Evolutionary conservation across 2,888 invertebrate genomes (phyloP), one percentile per base, ranked within the genome.

Genomic region (Alsophila aescularia): DNA sequence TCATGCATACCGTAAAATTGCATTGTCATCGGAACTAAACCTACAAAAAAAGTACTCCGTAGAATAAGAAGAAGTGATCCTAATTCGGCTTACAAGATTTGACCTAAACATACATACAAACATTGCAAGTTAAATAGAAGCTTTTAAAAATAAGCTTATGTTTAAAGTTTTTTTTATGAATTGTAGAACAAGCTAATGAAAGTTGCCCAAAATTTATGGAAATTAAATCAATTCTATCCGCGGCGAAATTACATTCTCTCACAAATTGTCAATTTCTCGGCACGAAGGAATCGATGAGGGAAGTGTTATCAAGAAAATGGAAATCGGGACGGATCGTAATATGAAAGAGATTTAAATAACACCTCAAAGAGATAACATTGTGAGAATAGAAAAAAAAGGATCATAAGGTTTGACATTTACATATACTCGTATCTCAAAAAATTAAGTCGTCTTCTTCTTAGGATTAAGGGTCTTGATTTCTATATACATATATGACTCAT

Each of bases 201-300:
- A 32, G 36, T 24, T 42, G 21, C 13, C 21, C 9, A 18, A 53
- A 49, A 41, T 41, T 34, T 50, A 54, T 54, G 48, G 13, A 36
- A 55, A 44, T 45, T 40, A 55, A 55, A 55, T 55, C 49, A 55
- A 50, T 55, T 55, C 36, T 27, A 40, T 45, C 50, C 40, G 24
- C 39, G 34, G 40, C 21, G 18, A 39, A 43, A 48, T 53, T 37
- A 50, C 55, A 40, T 43, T 48, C 37, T 29, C 39, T 27, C 34
- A 27, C 29, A 45, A 55, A 50, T 54, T 54, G 54, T 2, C 50
- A 55, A 50, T 55, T 55, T 55, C 50, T 50, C 7, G 29, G 29
- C 32, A 15, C 24, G 42, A 21, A 10, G 29, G 21, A 42, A 48
- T 50, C 54, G 49, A 49, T 53, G 24, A 40, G 43, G 24, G 45